Conservation (phyloP, 2,113 vertebrate species). For the Lonchura striata region DNA sequence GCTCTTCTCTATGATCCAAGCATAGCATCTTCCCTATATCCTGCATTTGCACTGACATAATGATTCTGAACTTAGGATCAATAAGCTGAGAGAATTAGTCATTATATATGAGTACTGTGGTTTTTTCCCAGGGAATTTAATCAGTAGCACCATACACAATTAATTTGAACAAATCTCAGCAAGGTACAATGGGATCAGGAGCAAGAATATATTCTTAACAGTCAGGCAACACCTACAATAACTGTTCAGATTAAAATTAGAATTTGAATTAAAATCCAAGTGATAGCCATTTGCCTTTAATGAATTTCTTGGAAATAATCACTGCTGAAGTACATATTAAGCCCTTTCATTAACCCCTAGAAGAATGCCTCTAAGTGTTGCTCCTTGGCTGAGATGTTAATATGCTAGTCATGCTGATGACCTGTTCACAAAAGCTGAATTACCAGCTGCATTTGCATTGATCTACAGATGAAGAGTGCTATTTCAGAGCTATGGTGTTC, state of each 20-base stretch:
- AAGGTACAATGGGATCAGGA: background rate
- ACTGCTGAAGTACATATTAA: background rate
- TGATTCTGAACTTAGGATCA: background rate
- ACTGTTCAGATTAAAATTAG: slow-evolving; percentile 29
- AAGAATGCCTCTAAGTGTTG: background rate
- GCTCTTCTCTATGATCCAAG: background rate
- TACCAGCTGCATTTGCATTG: background rate
- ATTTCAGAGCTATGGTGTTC: background rate
- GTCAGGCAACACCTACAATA: background rate
- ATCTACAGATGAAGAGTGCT: background rate
- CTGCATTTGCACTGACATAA: background rate
- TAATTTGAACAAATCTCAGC: background rate
- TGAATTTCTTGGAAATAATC: slow-evolving; percentile 40
- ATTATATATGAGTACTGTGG: background rate
- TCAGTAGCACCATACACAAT: background rate
- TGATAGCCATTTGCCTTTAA: background rate
- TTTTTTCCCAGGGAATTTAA: background rate
- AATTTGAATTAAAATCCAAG: slow-evolving; percentile 43
- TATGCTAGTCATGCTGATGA: background rate
- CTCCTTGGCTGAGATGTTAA: slow-evolving; percentile 23
- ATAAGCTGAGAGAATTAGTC: background rate
- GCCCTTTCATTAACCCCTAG: slow-evolving; percentile 19
- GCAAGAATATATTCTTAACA: background rate
- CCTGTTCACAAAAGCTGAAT: background rate
- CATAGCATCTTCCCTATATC: background rate